Conservation (phyloP, 2,797 vertebrate species). For the Diplodus sargus region DNA sequence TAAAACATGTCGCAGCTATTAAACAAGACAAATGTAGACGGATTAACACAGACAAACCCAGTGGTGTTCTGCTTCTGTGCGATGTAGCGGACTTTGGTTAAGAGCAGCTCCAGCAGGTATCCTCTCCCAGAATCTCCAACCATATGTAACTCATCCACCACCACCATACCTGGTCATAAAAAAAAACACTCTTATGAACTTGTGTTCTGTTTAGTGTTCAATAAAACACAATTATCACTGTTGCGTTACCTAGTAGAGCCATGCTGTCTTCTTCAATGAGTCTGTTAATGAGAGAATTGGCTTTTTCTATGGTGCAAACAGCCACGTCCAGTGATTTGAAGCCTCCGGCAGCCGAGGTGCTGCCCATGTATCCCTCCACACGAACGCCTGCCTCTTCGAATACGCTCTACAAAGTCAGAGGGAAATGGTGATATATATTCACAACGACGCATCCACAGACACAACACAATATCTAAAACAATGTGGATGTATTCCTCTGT, state of each 20-base stretch:
- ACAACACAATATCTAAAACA: background rate
- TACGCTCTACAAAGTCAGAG: constrained; percentile 85
- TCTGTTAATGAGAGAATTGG: constrained; percentile 94
- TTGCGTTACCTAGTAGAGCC: constrained; percentile 88
- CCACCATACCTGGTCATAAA: constrained; percentile 89
- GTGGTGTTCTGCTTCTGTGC: constrained; percentile 82
- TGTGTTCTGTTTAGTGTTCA: background rate
- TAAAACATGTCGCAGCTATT: background rate
- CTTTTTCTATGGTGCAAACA: constrained; percentile 98
- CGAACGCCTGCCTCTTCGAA: constrained; percentile 93
- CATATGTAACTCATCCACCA: constrained; percentile 98
- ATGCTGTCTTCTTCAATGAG: constrained; percentile 94
- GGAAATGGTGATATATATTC: background rate
- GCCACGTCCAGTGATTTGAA: constrained; percentile 93
- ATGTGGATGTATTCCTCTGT: background rate
- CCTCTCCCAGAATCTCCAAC: constrained; percentile 94
- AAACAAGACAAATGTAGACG: background rate
- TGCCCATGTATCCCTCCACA: constrained; percentile 96
- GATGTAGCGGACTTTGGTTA: constrained; percentile 95
- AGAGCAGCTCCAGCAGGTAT: constrained; percentile 94
- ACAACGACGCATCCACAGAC: background rate
- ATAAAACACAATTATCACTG: background rate
- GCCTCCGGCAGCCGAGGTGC: constrained; percentile 86
- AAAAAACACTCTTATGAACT: constrained; percentile 20
- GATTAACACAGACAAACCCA: constrained; percentile 60